Evolutionary conservation across 2,888 invertebrate species (phyloP), one percentile per base, ranked within the genome.

Genomic region (Pyrochroa serraticornis): DNA sequence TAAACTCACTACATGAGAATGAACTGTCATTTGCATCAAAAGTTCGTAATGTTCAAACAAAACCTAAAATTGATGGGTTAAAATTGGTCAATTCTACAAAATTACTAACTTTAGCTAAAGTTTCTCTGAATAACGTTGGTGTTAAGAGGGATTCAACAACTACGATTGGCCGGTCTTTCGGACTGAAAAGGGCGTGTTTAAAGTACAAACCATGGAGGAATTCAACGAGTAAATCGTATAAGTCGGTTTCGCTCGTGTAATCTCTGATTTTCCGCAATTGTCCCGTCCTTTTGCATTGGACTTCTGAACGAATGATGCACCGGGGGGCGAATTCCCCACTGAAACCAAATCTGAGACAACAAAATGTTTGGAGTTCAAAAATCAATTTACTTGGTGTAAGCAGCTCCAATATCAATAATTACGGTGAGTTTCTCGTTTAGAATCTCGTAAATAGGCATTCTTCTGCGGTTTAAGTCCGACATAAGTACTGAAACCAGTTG

Each of bases 21-120:
- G 94, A 31, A 94, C 87, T 81, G 93, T 67, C 33, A 77, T 65
- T 53, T 79, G 56, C 70, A 78, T 67, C 72, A 77, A 81, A 75
- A 93, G 93, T 85, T 97, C 96, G 81, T 92, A 97, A 76, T 97
- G 96, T 52, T 86, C 84, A 75, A 94, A 97, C n/a, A 97, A 61
- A 6, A 76, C 76, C 74, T 75, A 44, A 32, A 71, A 68, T 38
- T 61, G 6, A 38, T 35, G 34, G 9, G 9, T n/a, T 53, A 42
- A 43, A 33, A 36, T 47, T 48, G 31, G 7, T 45, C 13, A 10
- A 32, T 7, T 13, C 31, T 1, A 34, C 32, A 35, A 8, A 9
- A 12, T 3, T 37, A 42, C 46, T 34, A 38, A 94, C 95, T 77
- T 91, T 91, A 0, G 96, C 96, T 7, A 98, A 81, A 0, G 91